Evolutionary conservation across 2,113 vertebrate species (phyloP).

Genomic region (Delphinapterus leucas): DNA sequence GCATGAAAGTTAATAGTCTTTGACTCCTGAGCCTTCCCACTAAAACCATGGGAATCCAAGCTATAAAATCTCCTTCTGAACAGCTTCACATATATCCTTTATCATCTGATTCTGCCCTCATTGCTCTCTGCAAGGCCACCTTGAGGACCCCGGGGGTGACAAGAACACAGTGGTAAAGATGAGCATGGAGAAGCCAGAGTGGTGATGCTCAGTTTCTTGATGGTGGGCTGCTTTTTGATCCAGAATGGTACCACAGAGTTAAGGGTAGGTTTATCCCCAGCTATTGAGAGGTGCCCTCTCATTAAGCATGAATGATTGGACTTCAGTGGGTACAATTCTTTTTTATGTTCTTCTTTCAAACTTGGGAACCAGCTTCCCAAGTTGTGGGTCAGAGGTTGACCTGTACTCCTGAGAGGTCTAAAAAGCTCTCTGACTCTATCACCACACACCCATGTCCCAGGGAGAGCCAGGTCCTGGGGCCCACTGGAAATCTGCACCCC

Average conservation of each 20-base stretch:
- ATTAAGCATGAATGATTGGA: not conserved
- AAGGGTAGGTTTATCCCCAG: not conserved
- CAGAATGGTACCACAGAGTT: too few species aligned
- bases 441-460: not conserved
- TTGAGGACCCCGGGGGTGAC: not conserved
- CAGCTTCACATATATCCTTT: not conserved
- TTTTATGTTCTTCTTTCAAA: not conserved
- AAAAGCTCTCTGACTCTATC: not conserved
- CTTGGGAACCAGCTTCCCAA: not conserved
- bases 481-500: not conserved
- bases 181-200: not conserved
- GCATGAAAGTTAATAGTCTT: not conserved
- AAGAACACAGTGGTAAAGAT: not conserved
- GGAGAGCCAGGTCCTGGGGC: rapidly evolving
- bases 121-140: not conserved
- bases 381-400: not conserved
- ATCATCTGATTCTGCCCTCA: not conserved
- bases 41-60: not conserved
- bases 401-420: not conserved
- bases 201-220: not conserved
- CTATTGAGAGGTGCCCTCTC: not conserved
- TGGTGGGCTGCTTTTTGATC: not conserved
- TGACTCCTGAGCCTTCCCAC: not conserved
- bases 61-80: not conserved
- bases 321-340: not conserved